phyloP scores from a whole-genome alignment of 1,140 invertebrate species.

The Calliopsis andreniformis region DNA sequence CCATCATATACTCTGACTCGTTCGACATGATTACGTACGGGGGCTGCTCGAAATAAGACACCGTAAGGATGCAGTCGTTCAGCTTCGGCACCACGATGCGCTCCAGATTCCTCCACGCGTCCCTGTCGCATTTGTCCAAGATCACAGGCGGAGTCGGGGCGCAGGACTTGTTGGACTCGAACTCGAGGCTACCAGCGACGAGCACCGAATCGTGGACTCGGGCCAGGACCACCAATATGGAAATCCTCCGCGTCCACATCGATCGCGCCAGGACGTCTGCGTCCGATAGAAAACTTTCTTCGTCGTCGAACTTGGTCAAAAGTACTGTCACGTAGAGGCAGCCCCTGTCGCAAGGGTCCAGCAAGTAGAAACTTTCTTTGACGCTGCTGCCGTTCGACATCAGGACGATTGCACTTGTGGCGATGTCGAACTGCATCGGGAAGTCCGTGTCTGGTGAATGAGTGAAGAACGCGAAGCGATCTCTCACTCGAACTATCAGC shows the following conservation, averaged over 20 bases:
- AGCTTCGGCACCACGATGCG: constrained; percentile 21
- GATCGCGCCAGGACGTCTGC: constrained; percentile 26
- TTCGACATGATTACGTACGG: constrained; percentile 61
- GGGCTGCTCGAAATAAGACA: constrained; percentile 62
- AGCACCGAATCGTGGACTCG: constrained; percentile 45
- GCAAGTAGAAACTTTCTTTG: constrained; percentile 1
- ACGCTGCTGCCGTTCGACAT: constrained; percentile 49
- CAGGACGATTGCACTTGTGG: constrained; percentile 60
- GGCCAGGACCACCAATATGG: constrained; percentile 63
- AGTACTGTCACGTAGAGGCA: constrained; percentile 63
- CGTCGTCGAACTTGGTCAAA: constrained; percentile 34
- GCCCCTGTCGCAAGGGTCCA: constrained; percentile 61
- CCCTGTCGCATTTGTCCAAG: constrained; percentile 58
- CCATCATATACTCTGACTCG: constrained; percentile 4
- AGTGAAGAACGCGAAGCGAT: constrained; percentile 37
- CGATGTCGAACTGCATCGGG: background rate
- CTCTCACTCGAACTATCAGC: constrained; percentile 26
- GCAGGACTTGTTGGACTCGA: constrained; percentile 40
- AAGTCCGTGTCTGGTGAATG: background rate
- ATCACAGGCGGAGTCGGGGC: constrained; percentile 47
- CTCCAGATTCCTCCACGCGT: constrained; percentile 23
- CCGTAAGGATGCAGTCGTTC: constrained; percentile 54
- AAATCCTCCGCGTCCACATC: constrained; percentile 62
- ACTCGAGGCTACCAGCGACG: constrained; percentile 62
- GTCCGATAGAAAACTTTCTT: constrained; percentile 60